Percentiles rank a stretch among this genome's conserved stretches.
Evolutionary conservation across 2,888 invertebrate genomes (phyloP).

Genomic region (Crocallis elinguaria): DNA sequence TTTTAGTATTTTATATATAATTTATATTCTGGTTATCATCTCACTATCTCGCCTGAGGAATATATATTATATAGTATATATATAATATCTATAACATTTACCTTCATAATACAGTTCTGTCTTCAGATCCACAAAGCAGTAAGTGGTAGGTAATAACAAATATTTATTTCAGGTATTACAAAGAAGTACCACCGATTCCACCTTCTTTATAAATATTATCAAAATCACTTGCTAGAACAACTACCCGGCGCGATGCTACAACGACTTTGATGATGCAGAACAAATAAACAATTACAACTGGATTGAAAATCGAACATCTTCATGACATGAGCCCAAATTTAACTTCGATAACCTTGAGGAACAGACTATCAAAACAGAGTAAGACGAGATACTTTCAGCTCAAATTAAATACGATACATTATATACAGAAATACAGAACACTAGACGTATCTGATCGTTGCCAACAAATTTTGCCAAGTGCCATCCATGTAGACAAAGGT

Average conservation of each 20-base stretch:
- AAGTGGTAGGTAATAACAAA: no score
- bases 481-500: neutral
- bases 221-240: neutral
- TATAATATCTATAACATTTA: neutral
- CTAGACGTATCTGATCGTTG: neutral
- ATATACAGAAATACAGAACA: neutral
- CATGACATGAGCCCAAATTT: no score
- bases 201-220: slow-evolving; percentile 57
- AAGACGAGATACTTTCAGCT: neutral
- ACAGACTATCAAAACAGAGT: neutral
- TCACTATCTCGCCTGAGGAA: no score
- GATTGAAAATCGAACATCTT: no score
- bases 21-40: no score
- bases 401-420: no score
- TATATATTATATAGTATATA: no score
- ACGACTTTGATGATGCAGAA: no score
- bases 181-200: slow-evolving; percentile 77
- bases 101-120: neutral
- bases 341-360: neutral
- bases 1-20: no score
- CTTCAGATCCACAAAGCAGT: no score
- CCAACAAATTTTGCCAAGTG: neutral
- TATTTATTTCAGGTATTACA: slow-evolving; percentile 69
- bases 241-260: no score
- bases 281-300: no score